Conservation (phyloP, 1,140 invertebrate species). For the Drosophila orosa region DNA sequence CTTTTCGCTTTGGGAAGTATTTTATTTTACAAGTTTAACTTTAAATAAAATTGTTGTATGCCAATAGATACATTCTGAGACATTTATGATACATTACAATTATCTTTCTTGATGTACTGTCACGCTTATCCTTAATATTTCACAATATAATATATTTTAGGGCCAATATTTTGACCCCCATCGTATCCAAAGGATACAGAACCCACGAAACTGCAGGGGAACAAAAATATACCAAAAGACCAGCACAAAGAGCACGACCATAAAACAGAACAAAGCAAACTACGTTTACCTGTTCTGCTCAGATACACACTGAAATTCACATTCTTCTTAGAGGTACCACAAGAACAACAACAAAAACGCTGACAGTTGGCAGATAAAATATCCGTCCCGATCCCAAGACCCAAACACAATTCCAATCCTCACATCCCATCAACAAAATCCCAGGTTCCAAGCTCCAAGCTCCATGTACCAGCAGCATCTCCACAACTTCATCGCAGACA, state of each 20-base stretch:
- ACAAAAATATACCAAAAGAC: conserved; percentile 41
- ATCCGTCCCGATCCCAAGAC: conserved; percentile 40
- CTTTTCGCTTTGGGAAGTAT: too few relatives aligned
- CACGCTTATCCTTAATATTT: background rate
- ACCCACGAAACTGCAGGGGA: conserved; percentile 5
- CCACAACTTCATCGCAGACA: conserved; percentile 34
- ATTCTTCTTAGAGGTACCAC: conserved; percentile 36
- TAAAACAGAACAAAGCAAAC: conserved; percentile 66
- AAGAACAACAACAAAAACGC: conserved; percentile 15
- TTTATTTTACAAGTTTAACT: too few relatives aligned
- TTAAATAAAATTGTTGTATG: too few relatives aligned
- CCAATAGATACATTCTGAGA: too few relatives aligned
- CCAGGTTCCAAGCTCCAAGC: conserved; percentile 10
- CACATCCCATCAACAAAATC: conserved; percentile 15
- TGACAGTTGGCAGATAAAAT: conserved; percentile 41
- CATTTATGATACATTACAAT: too few relatives aligned
- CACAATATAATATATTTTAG: background rate
- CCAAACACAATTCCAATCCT: conserved; percentile 21
- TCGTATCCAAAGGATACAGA: conserved; percentile 18
- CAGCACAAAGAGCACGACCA: conserved; percentile 61
- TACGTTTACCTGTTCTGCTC: conserved; percentile 48
- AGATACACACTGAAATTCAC: background rate
- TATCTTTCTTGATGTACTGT: background rate
- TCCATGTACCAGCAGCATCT: conserved; percentile 23
- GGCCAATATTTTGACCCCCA: conserved; percentile 6